Percentiles rank a stretch among this genome's conserved stretches.
phyloP scores from a whole-genome alignment of 2,888 invertebrate species.

The Petrolisthes cinctipes region DNA sequence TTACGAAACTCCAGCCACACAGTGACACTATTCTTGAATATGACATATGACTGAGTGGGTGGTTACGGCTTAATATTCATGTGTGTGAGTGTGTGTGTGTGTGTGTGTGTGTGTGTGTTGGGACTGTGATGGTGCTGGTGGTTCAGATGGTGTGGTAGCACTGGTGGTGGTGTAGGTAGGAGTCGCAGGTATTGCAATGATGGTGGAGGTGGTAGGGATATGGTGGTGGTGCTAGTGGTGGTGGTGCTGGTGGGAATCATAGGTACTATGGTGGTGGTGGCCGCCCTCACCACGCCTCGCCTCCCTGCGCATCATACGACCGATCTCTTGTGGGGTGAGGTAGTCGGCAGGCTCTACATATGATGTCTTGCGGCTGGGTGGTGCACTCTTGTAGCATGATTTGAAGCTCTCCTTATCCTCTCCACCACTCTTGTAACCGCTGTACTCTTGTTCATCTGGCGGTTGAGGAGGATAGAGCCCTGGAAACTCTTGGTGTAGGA shows the following conservation, averaged over 20 bases:
- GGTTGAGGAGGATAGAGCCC: conserved; percentile 44
- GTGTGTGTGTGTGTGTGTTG: conserved; percentile 1
- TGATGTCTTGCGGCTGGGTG: conserved; percentile 63
- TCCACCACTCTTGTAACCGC: not conserved
- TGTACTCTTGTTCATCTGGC: conserved; percentile 16
- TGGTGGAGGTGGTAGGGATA: conserved; percentile 24
- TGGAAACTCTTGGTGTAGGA: conserved; percentile 61
- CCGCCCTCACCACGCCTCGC: conserved; percentile 36
- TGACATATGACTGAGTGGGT: too few relatives aligned
- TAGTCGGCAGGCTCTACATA: conserved; percentile 63
- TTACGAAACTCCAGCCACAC: too few relatives aligned
- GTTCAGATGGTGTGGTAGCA: conserved; percentile 28
- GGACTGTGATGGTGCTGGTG: conserved; percentile 1
- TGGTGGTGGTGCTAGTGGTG: conserved; percentile 31
- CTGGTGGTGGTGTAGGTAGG: conserved; percentile 32
- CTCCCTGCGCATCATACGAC: conserved; percentile 63
- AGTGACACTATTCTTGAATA: too few relatives aligned
- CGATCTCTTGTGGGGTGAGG: conserved; percentile 64
- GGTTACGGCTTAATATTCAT: not conserved
- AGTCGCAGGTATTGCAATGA: conserved; percentile 29
- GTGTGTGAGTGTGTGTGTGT: conserved; percentile 7
- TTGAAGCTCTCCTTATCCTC: conserved; percentile 48
- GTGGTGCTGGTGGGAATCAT: conserved; percentile 22
- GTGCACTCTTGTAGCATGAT: conserved; percentile 59
- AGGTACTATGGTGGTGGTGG: conserved; percentile 22